A percentile compares a stretch with the other conserved stretches of the same genome.
Evolutionary conservation across 2,113 vertebrate genomes (phyloP).

Genomic region (Pseudois nayaur): DNA sequence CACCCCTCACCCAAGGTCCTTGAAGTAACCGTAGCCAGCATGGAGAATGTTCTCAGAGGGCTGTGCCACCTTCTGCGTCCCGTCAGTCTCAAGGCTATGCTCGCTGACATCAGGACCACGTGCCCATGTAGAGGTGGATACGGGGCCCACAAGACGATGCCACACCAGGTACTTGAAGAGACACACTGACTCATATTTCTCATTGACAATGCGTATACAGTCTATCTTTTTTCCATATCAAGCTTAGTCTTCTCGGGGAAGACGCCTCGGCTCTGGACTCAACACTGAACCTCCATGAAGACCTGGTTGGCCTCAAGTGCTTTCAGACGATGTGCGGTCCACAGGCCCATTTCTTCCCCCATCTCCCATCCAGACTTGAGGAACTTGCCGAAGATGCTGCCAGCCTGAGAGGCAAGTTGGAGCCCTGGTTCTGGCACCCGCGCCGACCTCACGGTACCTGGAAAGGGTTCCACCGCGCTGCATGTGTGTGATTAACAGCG

Average conservation of each 20-base stretch:
- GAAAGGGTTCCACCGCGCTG: conserved; percentile 17
- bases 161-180: neutral
- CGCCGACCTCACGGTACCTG: conserved; percentile 50
- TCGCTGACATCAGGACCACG: neutral
- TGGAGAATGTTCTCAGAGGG: rapidly evolving
- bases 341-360: neutral
- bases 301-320: rapidly evolving
- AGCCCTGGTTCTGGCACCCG: neutral
- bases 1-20: rapidly evolving
- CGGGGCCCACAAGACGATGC: rapidly evolving
- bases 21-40: neutral
- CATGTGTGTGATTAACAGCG: conserved; percentile 28
- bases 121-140: rapidly evolving
- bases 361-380: neutral
- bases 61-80: neutral
- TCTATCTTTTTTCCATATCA: neutral
- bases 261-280: neutral
- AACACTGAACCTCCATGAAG: rapidly evolving
- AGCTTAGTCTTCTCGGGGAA: neutral
- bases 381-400: neutral
- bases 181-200: neutral
- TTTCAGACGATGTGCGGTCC: neutral
- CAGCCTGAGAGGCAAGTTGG: neutral
- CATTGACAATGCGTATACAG: neutral
- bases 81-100: neutral